These are phyloP conservation scores for Caretta caretta DNA, from an alignment of 2,113 vertebrate genomes.

Conservation along the genomic window DNA sequence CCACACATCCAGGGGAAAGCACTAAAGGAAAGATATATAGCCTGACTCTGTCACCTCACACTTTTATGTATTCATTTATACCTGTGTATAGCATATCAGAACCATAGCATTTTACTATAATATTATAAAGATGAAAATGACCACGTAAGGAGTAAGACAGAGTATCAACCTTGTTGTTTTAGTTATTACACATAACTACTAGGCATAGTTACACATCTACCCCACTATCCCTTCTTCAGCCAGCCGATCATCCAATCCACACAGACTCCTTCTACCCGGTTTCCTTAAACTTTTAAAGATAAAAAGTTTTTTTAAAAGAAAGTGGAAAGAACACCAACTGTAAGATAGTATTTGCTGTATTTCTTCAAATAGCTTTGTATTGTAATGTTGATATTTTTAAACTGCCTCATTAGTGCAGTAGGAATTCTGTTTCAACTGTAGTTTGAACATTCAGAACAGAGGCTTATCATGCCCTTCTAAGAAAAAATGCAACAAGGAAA, in stretches of 20 bases:
- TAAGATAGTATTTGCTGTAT: background rate
- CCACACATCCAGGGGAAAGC: background rate
- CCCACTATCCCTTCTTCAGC: background rate
- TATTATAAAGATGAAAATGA: background rate
- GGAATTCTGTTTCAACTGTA: background rate
- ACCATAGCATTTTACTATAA: background rate
- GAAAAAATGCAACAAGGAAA: background rate
- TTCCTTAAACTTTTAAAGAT: background rate
- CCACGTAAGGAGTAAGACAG: background rate
- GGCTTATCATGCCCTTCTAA: background rate
- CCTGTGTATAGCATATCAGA: background rate
- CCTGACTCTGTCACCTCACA: background rate
- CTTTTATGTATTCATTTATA: background rate
- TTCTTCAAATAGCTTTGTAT: background rate
- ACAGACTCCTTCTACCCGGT: background rate
- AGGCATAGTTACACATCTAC: background rate
- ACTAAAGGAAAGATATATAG: background rate
- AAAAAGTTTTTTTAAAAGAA: background rate
- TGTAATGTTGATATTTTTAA: background rate
- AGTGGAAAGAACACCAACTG: background rate
- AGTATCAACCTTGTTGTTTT: background rate
- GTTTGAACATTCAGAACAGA: background rate
- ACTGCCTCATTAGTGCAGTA: background rate
- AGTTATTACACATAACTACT: background rate
- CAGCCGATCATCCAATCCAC: background rate